phyloP scores from a whole-genome alignment of 1,140 invertebrate species.

The Fopius arisanus region DNA sequence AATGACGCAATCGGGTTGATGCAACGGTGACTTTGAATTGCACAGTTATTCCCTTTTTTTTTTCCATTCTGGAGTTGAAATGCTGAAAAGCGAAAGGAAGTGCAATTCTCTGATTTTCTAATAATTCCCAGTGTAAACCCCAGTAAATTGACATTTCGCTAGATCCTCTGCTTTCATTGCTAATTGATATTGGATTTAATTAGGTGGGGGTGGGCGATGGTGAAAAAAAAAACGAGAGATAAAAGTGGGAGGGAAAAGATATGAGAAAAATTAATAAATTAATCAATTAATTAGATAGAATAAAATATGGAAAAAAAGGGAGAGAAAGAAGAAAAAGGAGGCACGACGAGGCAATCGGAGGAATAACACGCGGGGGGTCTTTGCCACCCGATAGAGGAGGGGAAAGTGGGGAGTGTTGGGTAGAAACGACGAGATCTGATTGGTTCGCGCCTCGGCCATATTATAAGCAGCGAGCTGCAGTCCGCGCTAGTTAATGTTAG shows the following conservation, averaged over 20 bases:
- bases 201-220: too few relatives aligned
- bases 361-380: slow-evolving; percentile 42
- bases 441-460: slow-evolving; percentile 62
- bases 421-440: slow-evolving; percentile 54
- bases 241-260: background rate
- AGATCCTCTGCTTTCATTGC: too few relatives aligned
- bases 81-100: background rate
- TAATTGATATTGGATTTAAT: too few relatives aligned
- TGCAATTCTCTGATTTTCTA: too few relatives aligned
- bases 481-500: slow-evolving; percentile 62
- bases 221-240: too few relatives aligned
- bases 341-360: slow-evolving; percentile 37
- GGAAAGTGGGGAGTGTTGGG: slow-evolving; percentile 38
- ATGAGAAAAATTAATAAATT: slow-evolving; percentile 13
- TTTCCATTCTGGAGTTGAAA: background rate
- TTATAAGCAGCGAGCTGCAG: slow-evolving; percentile 59
- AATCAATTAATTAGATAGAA: slow-evolving; percentile 10
- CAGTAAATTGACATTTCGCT: too few relatives aligned
- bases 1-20: slow-evolving; percentile 1
- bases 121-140: too few relatives aligned
- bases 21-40: slow-evolving; percentile 15
- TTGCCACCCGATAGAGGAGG: slow-evolving; percentile 32
- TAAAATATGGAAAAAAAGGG: slow-evolving; percentile 6
- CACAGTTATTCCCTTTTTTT: background rate
- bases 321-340: slow-evolving; percentile 28